A percentile compares a stretch with the other conserved stretches of the same genome.
Conservation (phyloP, 2,113 vertebrate genomes). For the Melanerpes aurifrons region DNA sequence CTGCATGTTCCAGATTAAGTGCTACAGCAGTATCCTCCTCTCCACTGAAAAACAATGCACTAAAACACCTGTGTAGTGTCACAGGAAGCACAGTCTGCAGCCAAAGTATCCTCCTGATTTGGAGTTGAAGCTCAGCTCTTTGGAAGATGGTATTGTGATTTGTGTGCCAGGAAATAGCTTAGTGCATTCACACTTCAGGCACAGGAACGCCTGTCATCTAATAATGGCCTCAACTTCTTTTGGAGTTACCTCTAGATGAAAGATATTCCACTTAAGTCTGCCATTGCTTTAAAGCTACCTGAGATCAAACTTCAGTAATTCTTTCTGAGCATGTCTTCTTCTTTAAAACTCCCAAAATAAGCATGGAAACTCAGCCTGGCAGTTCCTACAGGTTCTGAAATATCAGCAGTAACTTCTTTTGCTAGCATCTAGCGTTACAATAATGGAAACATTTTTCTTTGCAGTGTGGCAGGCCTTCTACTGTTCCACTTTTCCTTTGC, state of each 20-base stretch:
- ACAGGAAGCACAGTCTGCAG: neutral
- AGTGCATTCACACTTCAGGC: neutral
- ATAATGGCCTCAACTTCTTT: neutral
- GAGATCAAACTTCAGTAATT: neutral
- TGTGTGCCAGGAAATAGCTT: neutral
- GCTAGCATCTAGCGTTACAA: neutral
- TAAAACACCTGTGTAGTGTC: neutral
- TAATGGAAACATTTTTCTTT: neutral
- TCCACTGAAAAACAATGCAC: neutral
- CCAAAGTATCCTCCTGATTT: neutral
- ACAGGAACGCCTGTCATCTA: neutral
- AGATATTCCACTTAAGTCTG: neutral
- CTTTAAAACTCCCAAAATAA: neutral
- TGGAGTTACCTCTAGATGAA: neutral
- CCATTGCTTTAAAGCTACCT: neutral
- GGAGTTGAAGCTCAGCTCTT: neutral
- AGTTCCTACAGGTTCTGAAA: conserved; percentile 15
- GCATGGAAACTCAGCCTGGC: neutral
- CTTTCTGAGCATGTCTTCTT: neutral
- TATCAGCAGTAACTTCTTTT: neutral
- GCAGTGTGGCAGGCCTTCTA: neutral
- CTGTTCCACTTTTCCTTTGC: neutral
- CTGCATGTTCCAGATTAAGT: neutral
- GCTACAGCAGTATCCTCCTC: neutral
- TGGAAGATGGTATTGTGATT: neutral